Conservation (phyloP, 2,113 vertebrate genomes). For the Probosciger aterrimus region DNA sequence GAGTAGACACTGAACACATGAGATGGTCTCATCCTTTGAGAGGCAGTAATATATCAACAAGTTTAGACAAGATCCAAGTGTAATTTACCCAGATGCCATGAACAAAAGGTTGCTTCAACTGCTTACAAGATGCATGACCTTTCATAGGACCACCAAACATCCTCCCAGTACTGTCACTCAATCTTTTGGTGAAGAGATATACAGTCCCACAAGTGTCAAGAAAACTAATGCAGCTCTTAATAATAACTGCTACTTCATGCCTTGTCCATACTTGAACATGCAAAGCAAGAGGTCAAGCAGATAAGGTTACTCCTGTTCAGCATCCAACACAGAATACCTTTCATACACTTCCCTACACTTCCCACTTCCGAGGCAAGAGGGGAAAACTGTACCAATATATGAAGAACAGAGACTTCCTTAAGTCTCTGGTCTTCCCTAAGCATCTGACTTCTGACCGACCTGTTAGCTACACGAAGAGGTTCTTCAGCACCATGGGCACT, state of each 20-base stretch:
- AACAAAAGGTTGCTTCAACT: neutral
- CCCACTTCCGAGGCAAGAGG: neutral
- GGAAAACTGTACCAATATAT: neutral
- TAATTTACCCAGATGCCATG: neutral
- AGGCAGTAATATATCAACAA: neutral
- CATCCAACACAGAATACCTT: neutral
- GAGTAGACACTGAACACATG: constrained; percentile 37
- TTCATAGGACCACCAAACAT: neutral
- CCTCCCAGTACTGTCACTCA: neutral
- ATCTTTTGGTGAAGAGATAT: neutral
- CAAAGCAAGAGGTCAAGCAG: neutral
- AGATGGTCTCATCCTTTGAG: neutral
- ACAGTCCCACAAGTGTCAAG: neutral
- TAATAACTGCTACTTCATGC: neutral
- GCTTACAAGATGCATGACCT: neutral
- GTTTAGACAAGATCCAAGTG: neutral
- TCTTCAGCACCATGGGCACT: neutral
- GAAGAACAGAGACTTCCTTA: neutral
- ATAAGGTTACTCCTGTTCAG: neutral
- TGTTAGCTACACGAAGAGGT: neutral
- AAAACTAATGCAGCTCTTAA: neutral
- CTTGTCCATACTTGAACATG: neutral
- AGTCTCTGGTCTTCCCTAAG: neutral
- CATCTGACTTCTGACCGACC: neutral
- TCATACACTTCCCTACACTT: neutral